Evolutionary conservation across 2,797 vertebrate species (phyloP), one percentile per base, ranked within the genome.

Genomic region (Gastrophryne carolinensis): DNA sequence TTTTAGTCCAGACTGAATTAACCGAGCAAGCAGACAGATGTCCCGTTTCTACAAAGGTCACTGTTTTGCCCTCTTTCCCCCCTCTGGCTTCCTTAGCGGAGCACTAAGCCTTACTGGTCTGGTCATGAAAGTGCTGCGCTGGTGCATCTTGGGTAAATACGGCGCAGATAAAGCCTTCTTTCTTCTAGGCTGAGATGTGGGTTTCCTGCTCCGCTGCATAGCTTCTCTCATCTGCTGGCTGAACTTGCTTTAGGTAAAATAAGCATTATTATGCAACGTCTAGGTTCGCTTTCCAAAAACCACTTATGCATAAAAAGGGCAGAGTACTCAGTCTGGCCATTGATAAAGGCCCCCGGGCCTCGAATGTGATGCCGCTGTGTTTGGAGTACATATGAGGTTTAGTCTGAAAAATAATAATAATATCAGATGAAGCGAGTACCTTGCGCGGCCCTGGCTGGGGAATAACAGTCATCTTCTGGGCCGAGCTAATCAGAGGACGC

Each of bases 261-360:
- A 84, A 86, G 82, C 69, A 84, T 79, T 83, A 84, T 84, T 83
- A 85, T 80, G 75, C 78, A 82, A 84, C 79, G 86, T 83, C 85
- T 72, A 83, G 62, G 80, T 79, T 21, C 4, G 23, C 52, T 53
- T 47, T 75, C 63, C 54, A 71, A 73, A 81, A 76, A 2, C 9
- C 68, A 4, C 8, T 7, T 19, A 63, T 35, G 56, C 69, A 73
- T 78, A 81, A 66, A 0, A 54, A 75, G n/a, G n/a, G 65, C 69
- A 80, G 62, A 56, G 81, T 62, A 56, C 73, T 54, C 44, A 76
- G 29, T 2, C 0, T 44, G 34, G 27, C 57, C 73, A 68, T 75
- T 75, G 63, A 75, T 75, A 75, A 67, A 57, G 32, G 50, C 26
- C 41, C 10, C 3, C 30, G 21, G 44, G n/a, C n/a, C n/a, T n/a